Conservation (phyloP, 64 coral and sea anemone genomes). For the Trachythela sp. region DNA sequence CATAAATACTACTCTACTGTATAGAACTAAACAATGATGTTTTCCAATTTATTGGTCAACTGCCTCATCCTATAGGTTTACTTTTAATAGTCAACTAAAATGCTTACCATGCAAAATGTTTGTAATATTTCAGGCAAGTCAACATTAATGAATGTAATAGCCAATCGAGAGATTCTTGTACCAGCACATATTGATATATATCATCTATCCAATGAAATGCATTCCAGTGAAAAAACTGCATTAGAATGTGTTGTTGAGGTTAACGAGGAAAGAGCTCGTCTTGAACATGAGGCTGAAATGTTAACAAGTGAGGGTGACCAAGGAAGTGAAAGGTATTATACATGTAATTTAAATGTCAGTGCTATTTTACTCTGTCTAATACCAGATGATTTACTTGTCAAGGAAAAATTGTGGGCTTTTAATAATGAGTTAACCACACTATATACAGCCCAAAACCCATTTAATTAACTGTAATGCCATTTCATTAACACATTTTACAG, state of each 20-base stretch:
- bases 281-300: constrained; percentile 78
- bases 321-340: constrained; percentile 66
- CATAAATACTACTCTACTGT: too few relatives aligned
- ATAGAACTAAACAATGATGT: too few relatives aligned
- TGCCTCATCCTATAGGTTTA: too few relatives aligned
- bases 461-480: too few relatives aligned
- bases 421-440: too few relatives aligned
- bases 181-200: constrained; percentile 91
- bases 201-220: constrained; percentile 92
- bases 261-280: constrained; percentile 73
- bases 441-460: too few relatives aligned
- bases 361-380: not conserved
- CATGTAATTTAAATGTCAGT: not conserved
- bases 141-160: constrained; percentile 78
- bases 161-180: constrained; percentile 80
- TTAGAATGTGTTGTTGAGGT: constrained; percentile 92
- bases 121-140: constrained; percentile 70
- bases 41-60: too few relatives aligned
- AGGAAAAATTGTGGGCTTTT: too few relatives aligned
- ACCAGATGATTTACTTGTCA: not conserved
- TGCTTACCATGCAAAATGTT: not conserved
- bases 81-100: too few relatives aligned
- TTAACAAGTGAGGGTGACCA: constrained; percentile 77
- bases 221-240: constrained; percentile 84
- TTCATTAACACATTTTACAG: too few relatives aligned